These are phyloP conservation scores for Lepidurus couesii DNA, from an alignment of 1,140 invertebrate genomes.

Conservation along the genomic window DNA sequence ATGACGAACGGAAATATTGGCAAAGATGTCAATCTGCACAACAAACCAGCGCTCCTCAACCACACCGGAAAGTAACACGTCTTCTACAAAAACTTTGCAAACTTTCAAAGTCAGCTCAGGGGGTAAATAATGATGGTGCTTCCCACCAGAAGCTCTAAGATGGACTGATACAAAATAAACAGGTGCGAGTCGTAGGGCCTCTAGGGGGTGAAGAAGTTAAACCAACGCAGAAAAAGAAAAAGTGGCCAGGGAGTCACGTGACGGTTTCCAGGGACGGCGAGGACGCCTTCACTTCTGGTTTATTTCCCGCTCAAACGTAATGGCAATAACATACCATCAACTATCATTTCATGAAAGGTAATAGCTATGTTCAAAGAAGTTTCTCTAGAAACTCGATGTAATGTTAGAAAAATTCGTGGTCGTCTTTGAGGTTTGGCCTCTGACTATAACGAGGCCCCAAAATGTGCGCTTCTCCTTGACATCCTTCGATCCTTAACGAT, in stretches of 20 bases:
- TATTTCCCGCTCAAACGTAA: not conserved
- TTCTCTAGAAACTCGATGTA: not conserved
- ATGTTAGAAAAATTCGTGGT: too few species aligned
- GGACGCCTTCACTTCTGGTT: not conserved
- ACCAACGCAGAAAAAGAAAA: not conserved
- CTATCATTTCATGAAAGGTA: not conserved
- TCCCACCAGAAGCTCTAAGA: not conserved
- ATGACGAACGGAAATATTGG: too few species aligned
- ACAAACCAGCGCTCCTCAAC: too few species aligned
- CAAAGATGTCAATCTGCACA: too few species aligned
- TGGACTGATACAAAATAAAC: not conserved
- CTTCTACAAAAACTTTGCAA: not conserved
- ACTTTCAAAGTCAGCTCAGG: not conserved
- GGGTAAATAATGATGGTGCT: not conserved
- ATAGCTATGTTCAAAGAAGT: not conserved
- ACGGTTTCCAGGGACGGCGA: slow-evolving; percentile 1
- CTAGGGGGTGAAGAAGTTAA: slow-evolving; percentile 4
- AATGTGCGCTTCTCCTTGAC: not conserved
- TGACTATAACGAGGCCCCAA: not conserved
- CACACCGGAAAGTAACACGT: not conserved
- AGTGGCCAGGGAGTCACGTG: not conserved
- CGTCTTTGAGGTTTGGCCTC: not conserved
- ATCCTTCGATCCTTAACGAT: not conserved
- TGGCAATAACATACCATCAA: not conserved
- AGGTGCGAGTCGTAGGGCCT: not conserved